Conservation (phyloP, 1,140 invertebrate genomes). For the Diachasma alloeum region DNA sequence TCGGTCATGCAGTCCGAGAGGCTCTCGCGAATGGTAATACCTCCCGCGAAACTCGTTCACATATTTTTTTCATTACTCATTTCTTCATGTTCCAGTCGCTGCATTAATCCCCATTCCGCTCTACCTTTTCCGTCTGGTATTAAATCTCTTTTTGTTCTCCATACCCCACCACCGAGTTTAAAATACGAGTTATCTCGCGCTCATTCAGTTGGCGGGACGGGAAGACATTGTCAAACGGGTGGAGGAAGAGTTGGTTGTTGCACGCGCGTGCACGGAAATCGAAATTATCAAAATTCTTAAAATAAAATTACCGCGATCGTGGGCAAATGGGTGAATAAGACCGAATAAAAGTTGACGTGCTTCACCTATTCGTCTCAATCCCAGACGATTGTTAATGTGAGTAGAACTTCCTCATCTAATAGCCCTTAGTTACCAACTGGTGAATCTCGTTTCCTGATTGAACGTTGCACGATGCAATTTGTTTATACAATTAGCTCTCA, state of each 20-base stretch:
- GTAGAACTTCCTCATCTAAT: not conserved
- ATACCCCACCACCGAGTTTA: not conserved
- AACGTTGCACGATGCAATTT: not conserved
- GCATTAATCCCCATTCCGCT: not conserved
- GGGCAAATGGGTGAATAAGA: not conserved
- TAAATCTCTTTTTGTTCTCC: not conserved
- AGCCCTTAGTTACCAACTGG: not conserved
- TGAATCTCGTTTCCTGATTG: not conserved
- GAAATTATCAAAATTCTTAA: not conserved
- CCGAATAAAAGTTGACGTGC: not conserved
- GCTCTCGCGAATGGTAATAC: not conserved
- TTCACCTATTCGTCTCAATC: not conserved
- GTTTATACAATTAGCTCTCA: not conserved
- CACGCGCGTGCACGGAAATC: not conserved
- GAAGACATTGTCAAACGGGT: not conserved
- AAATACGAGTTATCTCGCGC: not conserved
- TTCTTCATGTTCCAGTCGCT: too few species aligned
- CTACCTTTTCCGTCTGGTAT: not conserved
- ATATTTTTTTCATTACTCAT: not conserved
- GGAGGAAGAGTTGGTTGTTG: not conserved
- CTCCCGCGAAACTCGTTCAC: not conserved
- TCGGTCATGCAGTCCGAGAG: not conserved
- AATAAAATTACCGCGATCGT: too few species aligned
- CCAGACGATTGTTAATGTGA: not conserved
- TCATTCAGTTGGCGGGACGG: not conserved